Base-by-base conservation (phyloP, 92 coral and sea anemone genomes). In the Parazoanthus darwini region DNA sequence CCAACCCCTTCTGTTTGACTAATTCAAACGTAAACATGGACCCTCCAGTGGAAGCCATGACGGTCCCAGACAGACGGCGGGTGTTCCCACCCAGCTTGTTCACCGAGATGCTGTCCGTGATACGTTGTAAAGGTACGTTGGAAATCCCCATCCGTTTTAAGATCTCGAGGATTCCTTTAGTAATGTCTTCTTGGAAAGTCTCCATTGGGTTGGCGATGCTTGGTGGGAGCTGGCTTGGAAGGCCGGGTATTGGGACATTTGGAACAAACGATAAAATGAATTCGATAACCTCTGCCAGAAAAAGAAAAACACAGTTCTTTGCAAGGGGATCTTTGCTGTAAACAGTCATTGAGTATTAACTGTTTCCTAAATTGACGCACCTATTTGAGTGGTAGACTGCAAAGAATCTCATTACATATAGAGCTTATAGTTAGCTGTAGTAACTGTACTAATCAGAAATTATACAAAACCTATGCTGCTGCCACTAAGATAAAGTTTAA, bases 1-100 rank as follows among this genome's bases (percentile, higher is more conserved):
- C 87, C 87, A 84, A 22, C 14, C 79, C 87, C 67, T 84, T 29
- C 63, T 84, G 87, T 84, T 84, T 84, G 51, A 84, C 42, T 72
- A 29, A 66, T 48, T 84, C 87, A 71, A 84, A 46, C 42, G 87
- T 84, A 48, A 84, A 72, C 87, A 84, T 26, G 4, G 63, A n/a
- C n/a, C 77, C 86, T 13, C 86, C 86, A 2, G 78, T 23, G 63
- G 86, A 43, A 22, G 77, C 36, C 35, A n/a, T 37, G 66, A 70
- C 9, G 16, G 65, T 42, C 13, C 86, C 86, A 51, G 86, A 42
- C 25, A 83, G n/a, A 6, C 86, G 78, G 10, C 86, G 35, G 7
- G 86, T 83, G 9, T 66, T 83, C n/a, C 66, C 66, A 70, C 70
- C 86, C 35, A 84, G 15, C 37, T 84, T 84, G n/a, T 72, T 59